Base-by-base conservation (phyloP, 1,140 invertebrate genomes). In the Hylyphantes graminicola region DNA sequence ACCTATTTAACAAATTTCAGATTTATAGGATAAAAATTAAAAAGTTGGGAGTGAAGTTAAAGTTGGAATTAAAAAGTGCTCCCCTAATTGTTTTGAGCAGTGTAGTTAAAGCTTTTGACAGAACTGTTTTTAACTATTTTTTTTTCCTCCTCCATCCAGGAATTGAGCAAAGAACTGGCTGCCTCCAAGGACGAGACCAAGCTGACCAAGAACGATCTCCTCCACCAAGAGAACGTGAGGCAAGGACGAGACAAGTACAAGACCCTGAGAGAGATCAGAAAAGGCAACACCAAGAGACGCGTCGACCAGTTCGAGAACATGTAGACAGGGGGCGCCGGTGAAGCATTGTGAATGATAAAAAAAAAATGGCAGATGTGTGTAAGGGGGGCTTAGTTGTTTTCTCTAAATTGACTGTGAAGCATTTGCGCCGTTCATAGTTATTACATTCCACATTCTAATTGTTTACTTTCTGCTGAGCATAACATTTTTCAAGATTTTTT, bases 261-360 rank as follows among this genome's bases (percentile, higher is more conserved):
- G 93, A 99, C 98, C 13, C 92, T 99, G 70, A 94, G 97, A 87
- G 97, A 99, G 92, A 99, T 99, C 89, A 95, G 98, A 89, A 97
- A 98, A 91, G 98, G 98, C 88, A 99, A 99, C 92, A 99, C 98
- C 89, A 99, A 99, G 91, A 95, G 98, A 89, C 94, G 98, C 89
- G 98, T 99, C 67, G 98, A 99, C 92, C 97, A 99, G 91, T 99
- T 99, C 91, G 98, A 99, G 91, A 98, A 99, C 91, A 98, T 99
- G 97, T 99, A 98, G 75, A 15, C 21, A 13, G 48, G 11, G 65
- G 57, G 35, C 11, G 19, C 35, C 15, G 74, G 51, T 59, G 74
- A 70, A 57, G 11, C 21, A 17, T 65, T n/a, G n/a, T n/a, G n/a
- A n/a, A n/a, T n/a, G n/a, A 21, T 61, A 17, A 63, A 51, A 54